Base-by-base conservation (phyloP, 2,113 vertebrate species). In the Eptesicus fuscus region DNA sequence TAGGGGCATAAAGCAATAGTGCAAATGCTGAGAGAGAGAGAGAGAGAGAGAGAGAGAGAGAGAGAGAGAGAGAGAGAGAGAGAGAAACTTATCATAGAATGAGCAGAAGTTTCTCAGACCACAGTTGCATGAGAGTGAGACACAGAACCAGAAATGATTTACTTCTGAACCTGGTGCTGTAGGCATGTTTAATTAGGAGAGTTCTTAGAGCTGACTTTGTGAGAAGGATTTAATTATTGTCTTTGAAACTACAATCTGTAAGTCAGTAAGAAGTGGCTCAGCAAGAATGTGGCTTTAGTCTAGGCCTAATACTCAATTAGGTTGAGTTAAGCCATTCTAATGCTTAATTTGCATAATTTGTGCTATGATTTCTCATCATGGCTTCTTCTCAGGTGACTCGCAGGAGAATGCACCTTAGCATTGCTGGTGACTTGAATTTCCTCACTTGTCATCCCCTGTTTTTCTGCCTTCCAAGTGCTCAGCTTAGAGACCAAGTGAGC, bases 141-240 rank as follows among this genome's bases (percentile, higher is more conserved):
- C 32, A 49, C 0, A 65, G 71, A 40, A 51, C 42, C 23, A 78
- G 37, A 96, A 90, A 92, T 88, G 42, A 96, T 88, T 97, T 82
- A 67, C 95, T 85, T 53, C 37, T 42, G n/a, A 95, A 87, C 78
- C 30, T 85, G 71, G 80, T 78, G 78, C 0, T 0, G 77, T 30
- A 92, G 86, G 47, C 12, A 49, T 35, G 59, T 96, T 93, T 95
- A 94, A 92, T 96, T 87, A 95, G 89, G 32, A 96, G 77, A 77
- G 42, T 85, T 14, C 87, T 94, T 95, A 93, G 73, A 96, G 53
- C 65, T 82, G 74, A 73, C 53, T 94, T 94, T 96, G 80, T 71
- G 7, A 96, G 84, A 93, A 71, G 51, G 84, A 32, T 93, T 95
- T 94, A 94, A 96, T 94, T 90, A 92, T 42, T 85, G 22, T 83